Evolutionary conservation across 2,113 vertebrate genomes (phyloP).

Genomic region (Petroica traversi): DNA sequence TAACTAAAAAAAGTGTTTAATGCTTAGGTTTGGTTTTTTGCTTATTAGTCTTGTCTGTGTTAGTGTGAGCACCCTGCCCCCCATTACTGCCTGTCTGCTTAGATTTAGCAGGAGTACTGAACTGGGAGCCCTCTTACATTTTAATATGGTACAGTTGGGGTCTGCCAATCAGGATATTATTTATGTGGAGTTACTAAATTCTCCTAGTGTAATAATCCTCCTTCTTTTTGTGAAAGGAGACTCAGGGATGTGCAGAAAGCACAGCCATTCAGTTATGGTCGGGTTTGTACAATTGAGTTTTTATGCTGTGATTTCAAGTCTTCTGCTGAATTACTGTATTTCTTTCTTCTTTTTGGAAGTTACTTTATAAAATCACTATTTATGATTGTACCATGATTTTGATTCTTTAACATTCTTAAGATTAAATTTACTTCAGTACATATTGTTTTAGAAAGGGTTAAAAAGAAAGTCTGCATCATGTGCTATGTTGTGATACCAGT

Average conservation of each 20-base stretch:
- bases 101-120: not conserved
- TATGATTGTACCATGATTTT: not conserved
- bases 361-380: not conserved
- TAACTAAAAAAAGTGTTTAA: not conserved
- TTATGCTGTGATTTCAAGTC: not conserved
- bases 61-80: fast-evolving
- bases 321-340: not conserved
- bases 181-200: not conserved
- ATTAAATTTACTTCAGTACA: not conserved
- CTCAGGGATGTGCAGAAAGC: not conserved
- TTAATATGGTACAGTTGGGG: not conserved
- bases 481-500: not conserved
- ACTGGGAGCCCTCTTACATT: not conserved
- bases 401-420: not conserved
- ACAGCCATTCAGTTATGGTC: not conserved
- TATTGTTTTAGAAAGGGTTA: not conserved
- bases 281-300: not conserved
- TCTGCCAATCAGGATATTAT: not conserved
- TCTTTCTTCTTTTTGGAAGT: not conserved
- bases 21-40: not conserved
- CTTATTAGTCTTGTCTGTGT: not conserved
- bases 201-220: not conserved
- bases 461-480: not conserved
- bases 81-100: not conserved
- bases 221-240: not conserved